A percentile compares a stretch with the other conserved stretches of the same genome.
Conservation (phyloP, 2,797 vertebrate genomes). For the Crossoptilon crossoptilon region DNA sequence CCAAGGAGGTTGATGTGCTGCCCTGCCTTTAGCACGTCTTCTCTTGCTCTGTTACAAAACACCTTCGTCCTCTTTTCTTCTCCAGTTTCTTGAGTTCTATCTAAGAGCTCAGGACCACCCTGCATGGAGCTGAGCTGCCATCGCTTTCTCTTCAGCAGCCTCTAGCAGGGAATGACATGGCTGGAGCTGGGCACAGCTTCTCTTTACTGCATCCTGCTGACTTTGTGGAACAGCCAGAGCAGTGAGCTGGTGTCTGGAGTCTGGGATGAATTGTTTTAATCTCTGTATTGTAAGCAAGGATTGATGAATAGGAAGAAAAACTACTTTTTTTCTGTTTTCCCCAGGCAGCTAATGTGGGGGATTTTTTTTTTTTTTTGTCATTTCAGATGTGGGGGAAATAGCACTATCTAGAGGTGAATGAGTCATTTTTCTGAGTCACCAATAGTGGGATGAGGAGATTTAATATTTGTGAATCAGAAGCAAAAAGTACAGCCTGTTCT, state of each 20-base stretch:
- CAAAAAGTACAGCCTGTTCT: conserved; percentile 35
- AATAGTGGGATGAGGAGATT: conserved; percentile 50
- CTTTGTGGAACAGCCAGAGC: neutral
- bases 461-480: conserved; percentile 68
- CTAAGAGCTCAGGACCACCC: neutral
- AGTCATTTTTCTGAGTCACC: conserved; percentile 69
- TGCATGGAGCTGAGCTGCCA: neutral
- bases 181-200: neutral
- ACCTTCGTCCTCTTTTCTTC: neutral
- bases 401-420: conserved; percentile 53
- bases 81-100: neutral
- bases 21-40: neutral
- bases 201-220: neutral
- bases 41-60: neutral
- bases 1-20: neutral
- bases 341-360: neutral
- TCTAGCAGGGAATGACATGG: neutral
- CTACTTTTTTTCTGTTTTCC: neutral
- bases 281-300: neutral
- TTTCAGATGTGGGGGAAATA: conserved; percentile 19
- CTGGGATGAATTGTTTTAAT: neutral
- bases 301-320: neutral
- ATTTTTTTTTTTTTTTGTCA: neutral
- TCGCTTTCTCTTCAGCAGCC: conserved; percentile 46
- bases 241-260: neutral